Percentiles rank a stretch among this genome's conserved stretches.
Conservation (phyloP, 2,888 invertebrate genomes). For the Pachliopta kotzebuea region DNA sequence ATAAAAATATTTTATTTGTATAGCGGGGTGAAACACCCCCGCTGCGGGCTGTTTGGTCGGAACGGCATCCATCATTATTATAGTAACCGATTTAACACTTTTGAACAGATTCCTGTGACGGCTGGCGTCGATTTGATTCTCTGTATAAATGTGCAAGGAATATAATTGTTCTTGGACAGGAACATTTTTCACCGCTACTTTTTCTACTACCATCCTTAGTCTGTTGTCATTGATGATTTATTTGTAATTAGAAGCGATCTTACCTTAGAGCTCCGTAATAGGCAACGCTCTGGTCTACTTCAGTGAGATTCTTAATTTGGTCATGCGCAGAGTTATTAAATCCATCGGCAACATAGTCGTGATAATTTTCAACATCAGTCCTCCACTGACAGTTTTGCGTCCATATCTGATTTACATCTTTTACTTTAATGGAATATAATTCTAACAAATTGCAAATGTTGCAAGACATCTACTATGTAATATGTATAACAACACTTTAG, state of each 20-base stretch:
- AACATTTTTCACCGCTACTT: constrained; percentile 6
- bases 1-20: constrained; percentile 80
- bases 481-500: constrained; percentile 50
- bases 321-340: constrained; percentile 56
- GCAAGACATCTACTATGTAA: constrained; percentile 38
- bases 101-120: constrained; percentile 73
- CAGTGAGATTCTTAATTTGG: constrained; percentile 56
- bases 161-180: constrained; percentile 15
- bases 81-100: constrained; percentile 81
- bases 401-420: constrained; percentile 29
- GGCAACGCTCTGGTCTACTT: constrained; percentile 52
- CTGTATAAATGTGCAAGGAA: constrained; percentile 46
- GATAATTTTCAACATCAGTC: constrained; percentile 50
- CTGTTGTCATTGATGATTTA: constrained; percentile 6
- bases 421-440: constrained; percentile 33
- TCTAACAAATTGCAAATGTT: constrained; percentile 42
- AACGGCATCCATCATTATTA: constrained; percentile 79
- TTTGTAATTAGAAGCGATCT: constrained; percentile 39
- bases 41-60: constrained; percentile 77
- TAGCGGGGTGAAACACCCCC: constrained; percentile 79
- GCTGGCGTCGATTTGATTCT: constrained; percentile 54
- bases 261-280: constrained; percentile 52
- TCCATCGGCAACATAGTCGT: constrained; percentile 54
- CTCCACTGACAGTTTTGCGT: constrained; percentile 27
- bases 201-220: background rate